Evolutionary conservation across 1,140 invertebrate species (phyloP), one percentile per base, ranked within the genome.

Genomic region (Aphaenogaster ashmeadi): DNA sequence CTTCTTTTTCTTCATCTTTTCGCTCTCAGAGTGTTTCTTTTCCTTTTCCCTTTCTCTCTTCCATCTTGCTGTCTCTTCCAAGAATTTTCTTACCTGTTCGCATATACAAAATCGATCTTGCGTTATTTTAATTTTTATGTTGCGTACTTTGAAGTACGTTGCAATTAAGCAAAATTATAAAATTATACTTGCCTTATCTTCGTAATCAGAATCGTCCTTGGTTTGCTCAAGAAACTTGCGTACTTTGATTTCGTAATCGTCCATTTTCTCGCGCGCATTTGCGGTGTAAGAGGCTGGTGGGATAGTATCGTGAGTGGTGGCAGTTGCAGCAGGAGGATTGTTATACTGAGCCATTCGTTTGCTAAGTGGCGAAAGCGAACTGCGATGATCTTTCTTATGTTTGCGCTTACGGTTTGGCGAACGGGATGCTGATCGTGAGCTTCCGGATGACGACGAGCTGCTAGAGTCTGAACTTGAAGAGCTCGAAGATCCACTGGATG

Each of bases 161-260:
- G n/a, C 4, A 47, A 50, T 33, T 52, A 1, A 56, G 15, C 3
- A 66, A 52, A 62, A 33, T 44, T 47, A 27, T 66, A n/a, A 67
- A 50, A 33, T n/a, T 6, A 74, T 33, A 81, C 91, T 87, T 90
- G 94, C 96, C 94, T 98, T 98, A 69, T 97, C 97, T 93, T 98
- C 97, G 91, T 98, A 98, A 94, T 98, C 98, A 0, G 97, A 97
- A 92, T 98, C 98, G 90, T 97, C 97, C 94, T 97, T 97, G 1
- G 97, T 97, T 94, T 97, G 97, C 89, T 97, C 97, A 56, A 98
- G 93, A 93, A 98, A 98, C 81, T 97, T 97, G 6, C 97, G 96
- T 36, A 98, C 96, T 96, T 98, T 97, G 18, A 96, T 92, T 88
- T 98, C 97, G 90, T 98, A 98, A 87, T 97, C 97, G 69, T 94